These are phyloP conservation scores for Distichodus sexfasciatus DNA, from an alignment of 2,797 vertebrate genomes.

Conservation along the genomic window DNA sequence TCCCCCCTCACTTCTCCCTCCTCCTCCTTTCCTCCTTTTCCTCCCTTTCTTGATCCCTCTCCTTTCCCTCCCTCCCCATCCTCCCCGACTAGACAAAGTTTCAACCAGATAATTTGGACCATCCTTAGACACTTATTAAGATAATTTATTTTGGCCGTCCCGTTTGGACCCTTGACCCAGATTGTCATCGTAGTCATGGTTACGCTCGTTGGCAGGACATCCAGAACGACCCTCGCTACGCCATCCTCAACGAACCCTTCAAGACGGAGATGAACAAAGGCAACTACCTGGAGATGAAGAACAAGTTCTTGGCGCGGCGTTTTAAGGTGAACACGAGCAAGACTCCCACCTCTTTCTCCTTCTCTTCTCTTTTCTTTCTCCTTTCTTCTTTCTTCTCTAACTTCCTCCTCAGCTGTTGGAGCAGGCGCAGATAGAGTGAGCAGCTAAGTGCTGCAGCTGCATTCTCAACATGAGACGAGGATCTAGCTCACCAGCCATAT, in stretches of 20 bases:
- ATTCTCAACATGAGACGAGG: slow-evolving; percentile 99
- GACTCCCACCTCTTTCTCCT: too few relatives aligned
- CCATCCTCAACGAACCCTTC: slow-evolving; percentile 97
- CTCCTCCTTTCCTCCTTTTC: too few relatives aligned
- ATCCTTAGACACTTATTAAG: too few relatives aligned
- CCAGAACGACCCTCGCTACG: slow-evolving; percentile 91
- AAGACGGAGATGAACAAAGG: slow-evolving; percentile 96
- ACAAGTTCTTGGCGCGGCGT: slow-evolving; percentile 95
- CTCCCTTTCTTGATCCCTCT: too few relatives aligned
- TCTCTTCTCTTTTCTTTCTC: too few relatives aligned
- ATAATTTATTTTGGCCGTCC: not conserved
- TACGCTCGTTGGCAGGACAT: slow-evolving; percentile 99
- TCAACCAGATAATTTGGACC: too few relatives aligned
- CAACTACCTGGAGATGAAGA: slow-evolving; percentile 99
- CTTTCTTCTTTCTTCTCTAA: not conserved
- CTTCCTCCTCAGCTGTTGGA: slow-evolving; percentile 81
- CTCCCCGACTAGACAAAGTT: too few relatives aligned
- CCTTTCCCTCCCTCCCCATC: too few relatives aligned
- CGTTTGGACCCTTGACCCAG: slow-evolving; percentile 71
- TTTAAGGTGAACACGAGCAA: slow-evolving; percentile 90
- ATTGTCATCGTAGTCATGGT: slow-evolving; percentile 81
- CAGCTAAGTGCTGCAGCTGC: slow-evolving; percentile 90
- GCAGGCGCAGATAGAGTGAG: slow-evolving; percentile 96
- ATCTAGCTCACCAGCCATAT: slow-evolving; percentile 91
- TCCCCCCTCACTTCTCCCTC: too few relatives aligned